Evolutionary conservation across 2,797 vertebrate genomes (phyloP).

Genomic region (Cirrhinus molitorella): DNA sequence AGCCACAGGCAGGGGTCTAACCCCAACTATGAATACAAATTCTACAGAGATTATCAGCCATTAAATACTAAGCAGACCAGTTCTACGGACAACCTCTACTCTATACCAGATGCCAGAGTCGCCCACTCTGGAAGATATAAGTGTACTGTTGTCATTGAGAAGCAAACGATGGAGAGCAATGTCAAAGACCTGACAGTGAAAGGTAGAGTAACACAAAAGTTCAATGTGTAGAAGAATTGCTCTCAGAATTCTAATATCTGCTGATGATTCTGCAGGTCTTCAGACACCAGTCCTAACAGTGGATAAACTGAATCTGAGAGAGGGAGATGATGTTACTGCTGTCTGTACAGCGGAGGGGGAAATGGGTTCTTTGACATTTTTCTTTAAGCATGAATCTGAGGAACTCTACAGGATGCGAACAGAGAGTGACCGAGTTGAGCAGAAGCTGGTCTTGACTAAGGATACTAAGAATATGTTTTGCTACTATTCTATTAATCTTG

Average conservation of each 20-base stretch:
- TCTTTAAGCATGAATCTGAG: slow-evolving; percentile 47
- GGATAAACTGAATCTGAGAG: slow-evolving; percentile 35
- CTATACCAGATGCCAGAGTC: slow-evolving; percentile 62
- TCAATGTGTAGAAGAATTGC: neutral
- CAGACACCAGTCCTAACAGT: slow-evolving; percentile 69
- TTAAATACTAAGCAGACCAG: slow-evolving; percentile 62
- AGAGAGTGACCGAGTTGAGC: neutral
- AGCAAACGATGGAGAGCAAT: neutral
- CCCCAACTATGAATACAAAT: slow-evolving; percentile 63
- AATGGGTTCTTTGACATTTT: slow-evolving; percentile 66
- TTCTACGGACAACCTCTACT: slow-evolving; percentile 56
- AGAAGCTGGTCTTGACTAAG: neutral
- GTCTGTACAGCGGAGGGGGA: slow-evolving; percentile 69
- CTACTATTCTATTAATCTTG: slow-evolving; percentile 63
- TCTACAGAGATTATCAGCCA: slow-evolving; percentile 62
- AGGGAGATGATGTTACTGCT: slow-evolving; percentile 69
- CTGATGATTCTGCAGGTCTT: slow-evolving; percentile 69
- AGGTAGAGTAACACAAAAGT: slow-evolving; percentile 63
- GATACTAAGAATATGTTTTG: slow-evolving; percentile 68
- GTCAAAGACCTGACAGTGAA: slow-evolving; percentile 62
- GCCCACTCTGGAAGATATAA: slow-evolving; percentile 71
- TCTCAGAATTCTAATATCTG: neutral
- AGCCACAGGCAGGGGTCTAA: neutral
- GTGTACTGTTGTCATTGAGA: slow-evolving; percentile 64
- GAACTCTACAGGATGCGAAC: neutral